Percentiles rank a stretch among this genome's conserved stretches.
phyloP scores from a whole-genome alignment of 2,888 invertebrate species.

The Pedicia rivosa region DNA sequence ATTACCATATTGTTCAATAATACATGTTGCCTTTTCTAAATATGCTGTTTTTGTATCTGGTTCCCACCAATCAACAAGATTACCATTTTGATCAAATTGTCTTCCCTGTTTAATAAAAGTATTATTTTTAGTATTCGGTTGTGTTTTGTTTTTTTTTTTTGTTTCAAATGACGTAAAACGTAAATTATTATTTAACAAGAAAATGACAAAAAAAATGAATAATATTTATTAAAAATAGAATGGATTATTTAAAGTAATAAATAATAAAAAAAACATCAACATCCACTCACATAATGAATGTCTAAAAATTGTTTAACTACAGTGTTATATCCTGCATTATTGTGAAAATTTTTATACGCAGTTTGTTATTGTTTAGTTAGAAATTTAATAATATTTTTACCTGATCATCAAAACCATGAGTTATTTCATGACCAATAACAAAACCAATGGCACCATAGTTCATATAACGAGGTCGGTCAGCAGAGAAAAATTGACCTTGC shows the following conservation, averaged over 20 bases:
- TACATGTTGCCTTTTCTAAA: slow-evolving; percentile 71
- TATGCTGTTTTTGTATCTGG: slow-evolving; percentile 67
- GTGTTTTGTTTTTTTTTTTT: too few relatives aligned
- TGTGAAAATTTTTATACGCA: too few relatives aligned
- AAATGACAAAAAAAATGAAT: slow-evolving; percentile 2
- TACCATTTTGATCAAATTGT: slow-evolving; percentile 83
- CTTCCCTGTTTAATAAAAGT: too few relatives aligned
- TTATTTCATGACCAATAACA: slow-evolving; percentile 85
- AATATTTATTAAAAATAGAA: too few relatives aligned
- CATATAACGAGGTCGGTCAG: slow-evolving; percentile 78
- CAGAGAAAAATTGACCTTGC: slow-evolving; percentile 82
- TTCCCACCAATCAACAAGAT: slow-evolving; percentile 88
- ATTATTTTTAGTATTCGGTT: slow-evolving; percentile 19
- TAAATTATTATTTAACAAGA: slow-evolving; percentile 5
- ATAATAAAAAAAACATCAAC: too few relatives aligned
- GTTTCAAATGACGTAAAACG: slow-evolving; percentile 11
- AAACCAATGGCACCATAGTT: slow-evolving; percentile 85
- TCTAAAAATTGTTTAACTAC: too few relatives aligned
- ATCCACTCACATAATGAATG: too few relatives aligned
- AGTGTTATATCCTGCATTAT: too few relatives aligned
- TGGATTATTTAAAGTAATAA: too few relatives aligned
- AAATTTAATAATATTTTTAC: too few relatives aligned
- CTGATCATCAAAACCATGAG: slow-evolving; percentile 81
- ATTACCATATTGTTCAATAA: slow-evolving; percentile 86
- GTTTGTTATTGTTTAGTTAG: too few relatives aligned